Conservation (phyloP, 2,888 invertebrate genomes). For the Polyommatus icarus region DNA sequence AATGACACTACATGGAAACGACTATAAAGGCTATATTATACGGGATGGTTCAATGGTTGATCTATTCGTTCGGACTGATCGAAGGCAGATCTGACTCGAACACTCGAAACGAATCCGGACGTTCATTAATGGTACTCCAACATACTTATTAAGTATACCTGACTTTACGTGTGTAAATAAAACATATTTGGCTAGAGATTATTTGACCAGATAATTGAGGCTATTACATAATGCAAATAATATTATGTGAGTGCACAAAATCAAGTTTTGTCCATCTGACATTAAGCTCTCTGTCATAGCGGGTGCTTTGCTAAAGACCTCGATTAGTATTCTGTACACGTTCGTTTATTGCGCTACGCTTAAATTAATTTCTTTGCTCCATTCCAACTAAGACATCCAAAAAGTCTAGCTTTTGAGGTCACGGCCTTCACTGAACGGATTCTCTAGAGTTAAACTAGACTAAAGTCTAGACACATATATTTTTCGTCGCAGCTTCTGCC, state of each 20-base stretch:
- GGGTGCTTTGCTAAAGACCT: not conserved
- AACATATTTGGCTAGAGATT: not conserved
- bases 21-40: too few relatives aligned
- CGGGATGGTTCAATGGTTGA: too few relatives aligned
- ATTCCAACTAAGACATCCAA: not conserved
- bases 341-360: not conserved
- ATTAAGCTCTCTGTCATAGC: not conserved
- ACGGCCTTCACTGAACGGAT: not conserved
- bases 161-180: not conserved
- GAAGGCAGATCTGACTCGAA: too few relatives aligned
- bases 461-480: not conserved
- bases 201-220: not conserved
- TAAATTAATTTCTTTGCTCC: constrained; percentile 10
- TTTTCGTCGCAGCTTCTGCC: not conserved
- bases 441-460: not conserved
- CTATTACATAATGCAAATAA: constrained; percentile 8
- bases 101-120: too few relatives aligned
- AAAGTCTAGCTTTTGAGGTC: not conserved
- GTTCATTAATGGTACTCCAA: not conserved
- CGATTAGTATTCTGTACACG: constrained; percentile 24
- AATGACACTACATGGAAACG: not conserved
- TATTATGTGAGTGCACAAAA: constrained; percentile 6
- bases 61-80: too few relatives aligned
- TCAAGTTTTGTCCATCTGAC: constrained; percentile 22
- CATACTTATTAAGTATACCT: not conserved